These are phyloP conservation scores for Agrypnia vestita DNA, from an alignment of 1,140 invertebrate species.

Conservation along the genomic window DNA sequence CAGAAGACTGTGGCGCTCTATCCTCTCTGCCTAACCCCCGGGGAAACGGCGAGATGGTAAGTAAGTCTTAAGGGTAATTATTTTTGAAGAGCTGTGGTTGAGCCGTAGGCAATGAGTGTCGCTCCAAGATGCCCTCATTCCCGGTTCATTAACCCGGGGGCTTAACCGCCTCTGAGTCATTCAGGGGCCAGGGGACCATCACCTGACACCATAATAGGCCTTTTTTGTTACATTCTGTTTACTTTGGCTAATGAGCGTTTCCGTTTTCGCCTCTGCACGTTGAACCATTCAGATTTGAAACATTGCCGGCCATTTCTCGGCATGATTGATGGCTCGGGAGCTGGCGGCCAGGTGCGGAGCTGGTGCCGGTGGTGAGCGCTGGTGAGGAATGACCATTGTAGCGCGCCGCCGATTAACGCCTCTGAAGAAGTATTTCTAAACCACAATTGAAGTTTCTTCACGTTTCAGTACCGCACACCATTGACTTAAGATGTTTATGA, in stretches of 20 bases:
- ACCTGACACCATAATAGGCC: background rate
- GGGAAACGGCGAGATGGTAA: no score
- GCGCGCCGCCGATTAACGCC: no score
- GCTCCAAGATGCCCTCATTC: background rate
- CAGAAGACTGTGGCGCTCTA: no score
- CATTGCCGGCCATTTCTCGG: background rate
- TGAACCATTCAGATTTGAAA: constrained; percentile 4
- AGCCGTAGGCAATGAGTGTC: background rate
- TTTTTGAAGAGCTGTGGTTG: no score
- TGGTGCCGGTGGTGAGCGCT: no score
- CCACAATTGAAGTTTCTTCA: background rate
- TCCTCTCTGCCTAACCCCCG: no score
- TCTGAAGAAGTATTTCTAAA: no score
- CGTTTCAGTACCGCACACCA: background rate
- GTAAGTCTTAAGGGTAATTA: no score
- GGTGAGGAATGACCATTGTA: no score
- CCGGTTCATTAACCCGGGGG: background rate
- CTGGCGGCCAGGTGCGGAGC: background rate
- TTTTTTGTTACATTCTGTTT: constrained; percentile 37
- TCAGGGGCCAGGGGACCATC: background rate
- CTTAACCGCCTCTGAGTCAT: background rate
- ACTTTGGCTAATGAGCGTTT: constrained; percentile 40
- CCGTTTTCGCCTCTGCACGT: constrained; percentile 22
- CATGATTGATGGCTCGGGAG: constrained; percentile 20
- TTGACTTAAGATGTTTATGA: no score